These are phyloP conservation scores for Rhagonycha fulva DNA, from an alignment of 2,888 invertebrate genomes.

Conservation along the genomic window DNA sequence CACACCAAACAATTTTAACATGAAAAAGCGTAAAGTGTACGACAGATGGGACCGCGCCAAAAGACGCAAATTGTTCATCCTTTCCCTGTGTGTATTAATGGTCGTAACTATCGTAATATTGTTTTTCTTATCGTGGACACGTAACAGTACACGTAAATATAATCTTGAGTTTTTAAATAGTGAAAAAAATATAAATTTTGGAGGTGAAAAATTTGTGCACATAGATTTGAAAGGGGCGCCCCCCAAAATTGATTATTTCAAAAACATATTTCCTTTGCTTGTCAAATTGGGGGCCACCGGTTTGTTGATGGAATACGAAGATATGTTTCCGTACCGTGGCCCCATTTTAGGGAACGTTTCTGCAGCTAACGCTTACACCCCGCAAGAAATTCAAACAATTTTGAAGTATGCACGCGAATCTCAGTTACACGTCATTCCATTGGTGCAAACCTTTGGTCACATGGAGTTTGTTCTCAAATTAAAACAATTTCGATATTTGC, in stretches of 20 bases:
- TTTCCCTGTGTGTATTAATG: background rate
- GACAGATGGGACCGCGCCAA: slow-evolving; percentile 2
- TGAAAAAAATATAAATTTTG: slow-evolving; percentile 18
- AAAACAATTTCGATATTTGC: slow-evolving; percentile 64
- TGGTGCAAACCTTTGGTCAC: slow-evolving; percentile 87
- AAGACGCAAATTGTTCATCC: slow-evolving; percentile 7
- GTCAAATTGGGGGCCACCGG: slow-evolving; percentile 74
- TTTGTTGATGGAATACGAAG: slow-evolving; percentile 82
- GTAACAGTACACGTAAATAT: background rate
- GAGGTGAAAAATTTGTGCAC: slow-evolving; percentile 70
- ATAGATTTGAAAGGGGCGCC: slow-evolving; percentile 86
- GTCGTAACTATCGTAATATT: slow-evolving; percentile 3
- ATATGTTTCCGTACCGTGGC: slow-evolving; percentile 81
- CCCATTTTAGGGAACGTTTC: slow-evolving; percentile 60
- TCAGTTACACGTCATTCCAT: slow-evolving; percentile 72
- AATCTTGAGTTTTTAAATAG: background rate
- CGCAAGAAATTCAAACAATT: slow-evolving; percentile 59
- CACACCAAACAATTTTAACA: background rate
- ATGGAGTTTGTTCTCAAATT: slow-evolving; percentile 80
- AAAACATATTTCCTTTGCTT: slow-evolving; percentile 65
- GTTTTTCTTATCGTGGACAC: slow-evolving; percentile 5
- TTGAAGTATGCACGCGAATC: slow-evolving; percentile 58
- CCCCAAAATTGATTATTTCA: slow-evolving; percentile 67
- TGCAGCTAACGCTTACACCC: slow-evolving; percentile 67
- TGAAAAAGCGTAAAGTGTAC: slow-evolving; percentile 10